phyloP scores from a whole-genome alignment of 1,140 invertebrate genomes.

The Meloidogyne floridensis region DNA sequence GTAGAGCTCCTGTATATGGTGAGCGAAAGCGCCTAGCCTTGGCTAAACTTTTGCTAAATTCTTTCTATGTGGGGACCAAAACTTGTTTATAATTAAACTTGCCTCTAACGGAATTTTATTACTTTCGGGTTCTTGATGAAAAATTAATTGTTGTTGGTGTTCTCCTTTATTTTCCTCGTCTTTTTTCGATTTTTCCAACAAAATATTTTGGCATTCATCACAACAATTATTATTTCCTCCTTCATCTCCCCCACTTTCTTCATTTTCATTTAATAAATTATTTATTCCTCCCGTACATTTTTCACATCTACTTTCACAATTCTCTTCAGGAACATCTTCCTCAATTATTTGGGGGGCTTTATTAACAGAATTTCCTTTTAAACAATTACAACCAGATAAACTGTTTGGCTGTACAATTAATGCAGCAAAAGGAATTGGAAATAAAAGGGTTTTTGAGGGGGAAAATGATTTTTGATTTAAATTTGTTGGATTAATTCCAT shows the following conservation, averaged over 20 bases:
- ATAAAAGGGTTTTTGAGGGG: background rate
- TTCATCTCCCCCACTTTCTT: background rate
- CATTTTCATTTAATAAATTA: background rate
- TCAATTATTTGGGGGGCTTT: background rate
- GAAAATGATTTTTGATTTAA: background rate
- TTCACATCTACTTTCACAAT: conserved; percentile 3
- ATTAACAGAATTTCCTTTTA: background rate
- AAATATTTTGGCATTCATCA: conserved; percentile 5
- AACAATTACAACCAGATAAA: background rate
- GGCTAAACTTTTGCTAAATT: too few species aligned
- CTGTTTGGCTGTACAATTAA: background rate
- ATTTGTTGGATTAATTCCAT: background rate
- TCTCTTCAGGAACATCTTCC: background rate
- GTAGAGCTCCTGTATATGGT: too few species aligned
- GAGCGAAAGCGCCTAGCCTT: too few species aligned
- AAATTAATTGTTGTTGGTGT: background rate
- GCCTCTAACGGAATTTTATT: background rate
- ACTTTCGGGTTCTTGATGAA: background rate
- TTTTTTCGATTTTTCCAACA: background rate
- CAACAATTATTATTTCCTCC: background rate
- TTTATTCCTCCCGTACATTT: background rate
- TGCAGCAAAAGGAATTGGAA: background rate
- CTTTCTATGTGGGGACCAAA: too few species aligned
- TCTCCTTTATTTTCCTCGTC: background rate
- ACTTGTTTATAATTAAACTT: background rate